Percentiles rank a stretch among this genome's conserved stretches.
Evolutionary conservation across 2,888 invertebrate species (phyloP).

Genomic region (Didymodactylos carnosus): DNA sequence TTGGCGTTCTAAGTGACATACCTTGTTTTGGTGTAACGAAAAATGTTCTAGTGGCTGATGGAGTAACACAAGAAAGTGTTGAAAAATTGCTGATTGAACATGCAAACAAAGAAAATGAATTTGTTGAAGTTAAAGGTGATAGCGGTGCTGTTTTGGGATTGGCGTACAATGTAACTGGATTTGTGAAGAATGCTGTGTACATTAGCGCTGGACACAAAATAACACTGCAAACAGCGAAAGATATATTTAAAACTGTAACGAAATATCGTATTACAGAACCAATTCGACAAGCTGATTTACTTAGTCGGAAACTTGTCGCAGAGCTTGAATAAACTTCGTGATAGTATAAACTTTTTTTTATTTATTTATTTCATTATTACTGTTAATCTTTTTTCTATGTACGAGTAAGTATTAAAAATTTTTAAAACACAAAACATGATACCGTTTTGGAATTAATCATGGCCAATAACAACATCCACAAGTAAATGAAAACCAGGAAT

Average conservation of each 20-base stretch:
- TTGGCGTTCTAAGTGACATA: conserved; percentile 32
- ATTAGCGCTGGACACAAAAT: conserved; percentile 28
- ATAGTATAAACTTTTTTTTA: neutral
- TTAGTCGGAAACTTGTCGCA: neutral
- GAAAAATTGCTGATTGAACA: conserved; percentile 22
- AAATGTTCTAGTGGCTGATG: conserved; percentile 32
- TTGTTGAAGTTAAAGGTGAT: conserved; percentile 16
- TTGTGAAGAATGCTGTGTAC: conserved; percentile 25
- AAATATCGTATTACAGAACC: conserved; percentile 30
- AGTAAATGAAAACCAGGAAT: too few relatives aligned
- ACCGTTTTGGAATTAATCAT: too few relatives aligned
- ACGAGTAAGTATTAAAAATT: too few relatives aligned
- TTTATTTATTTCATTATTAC: too few relatives aligned
- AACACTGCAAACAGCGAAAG: conserved; percentile 23
- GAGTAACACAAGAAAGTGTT: conserved; percentile 22
- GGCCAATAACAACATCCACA: too few relatives aligned
- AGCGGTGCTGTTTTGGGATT: neutral
- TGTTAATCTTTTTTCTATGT: too few relatives aligned
- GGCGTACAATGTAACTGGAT: neutral
- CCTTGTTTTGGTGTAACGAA: conserved; percentile 37
- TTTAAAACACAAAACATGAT: too few relatives aligned
- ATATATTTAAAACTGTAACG: conserved; percentile 24
- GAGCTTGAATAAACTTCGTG: neutral
- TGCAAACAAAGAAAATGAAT: neutral
- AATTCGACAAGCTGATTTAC: conserved; percentile 1